Evolutionary conservation across 1,140 invertebrate genomes (phyloP).

Genomic region (Drosophila malerkotliana): DNA sequence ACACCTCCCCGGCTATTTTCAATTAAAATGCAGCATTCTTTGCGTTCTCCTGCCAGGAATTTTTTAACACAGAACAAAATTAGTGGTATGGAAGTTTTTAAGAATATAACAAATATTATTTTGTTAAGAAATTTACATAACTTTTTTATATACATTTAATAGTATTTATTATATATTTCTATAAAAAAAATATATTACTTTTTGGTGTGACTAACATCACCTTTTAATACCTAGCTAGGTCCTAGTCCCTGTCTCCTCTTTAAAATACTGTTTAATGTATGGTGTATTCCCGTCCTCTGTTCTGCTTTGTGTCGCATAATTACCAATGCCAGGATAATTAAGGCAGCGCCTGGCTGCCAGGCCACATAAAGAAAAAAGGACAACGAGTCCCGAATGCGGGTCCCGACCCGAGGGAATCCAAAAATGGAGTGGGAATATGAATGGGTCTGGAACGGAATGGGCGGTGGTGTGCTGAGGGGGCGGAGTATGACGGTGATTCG

Average conservation of each 20-base stretch:
- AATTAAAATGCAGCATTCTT: slow-evolving; percentile 75
- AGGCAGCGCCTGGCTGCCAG: slow-evolving; percentile 37
- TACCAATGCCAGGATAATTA: slow-evolving; percentile 58
- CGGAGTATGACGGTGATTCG: not conserved
- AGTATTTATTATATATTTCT: too few species aligned
- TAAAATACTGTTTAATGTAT: slow-evolving; percentile 49
- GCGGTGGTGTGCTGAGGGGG: not conserved
- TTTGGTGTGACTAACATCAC: not conserved
- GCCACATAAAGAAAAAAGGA: slow-evolving; percentile 40
- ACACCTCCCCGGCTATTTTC: slow-evolving; percentile 49
- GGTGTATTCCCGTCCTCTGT: slow-evolving; percentile 27
- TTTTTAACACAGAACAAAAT: slow-evolving; percentile 17
- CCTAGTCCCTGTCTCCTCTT: slow-evolving; percentile 9
- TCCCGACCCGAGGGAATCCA: slow-evolving; percentile 36
- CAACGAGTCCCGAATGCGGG: slow-evolving; percentile 53
- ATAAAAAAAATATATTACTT: too few species aligned
- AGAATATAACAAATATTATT: too few species aligned
- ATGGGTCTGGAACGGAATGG: not conserved
- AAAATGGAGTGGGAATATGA: slow-evolving; percentile 11
- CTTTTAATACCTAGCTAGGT: not conserved
- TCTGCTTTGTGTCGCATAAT: slow-evolving; percentile 62
- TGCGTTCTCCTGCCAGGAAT: slow-evolving; percentile 14
- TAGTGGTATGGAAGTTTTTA: too few species aligned
- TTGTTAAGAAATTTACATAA: too few species aligned
- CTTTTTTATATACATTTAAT: too few species aligned